These are phyloP conservation scores for Electrona antarctica DNA, from an alignment of 2,113 vertebrate genomes.

Conservation along the genomic window DNA sequence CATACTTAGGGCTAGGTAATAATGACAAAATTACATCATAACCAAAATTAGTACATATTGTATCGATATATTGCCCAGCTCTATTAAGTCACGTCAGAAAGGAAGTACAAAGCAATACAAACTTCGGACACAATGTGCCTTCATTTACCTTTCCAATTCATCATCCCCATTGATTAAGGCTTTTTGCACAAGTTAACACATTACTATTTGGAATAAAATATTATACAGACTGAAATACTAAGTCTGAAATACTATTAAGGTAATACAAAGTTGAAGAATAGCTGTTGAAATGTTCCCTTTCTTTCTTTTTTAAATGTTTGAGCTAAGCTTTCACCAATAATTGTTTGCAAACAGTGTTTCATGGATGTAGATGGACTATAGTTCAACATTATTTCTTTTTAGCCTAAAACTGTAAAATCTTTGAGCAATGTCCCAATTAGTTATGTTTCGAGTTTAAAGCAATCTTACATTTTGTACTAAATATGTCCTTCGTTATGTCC, in stretches of 20 bases:
- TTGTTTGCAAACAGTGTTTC: too few relatives aligned
- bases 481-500: neutral
- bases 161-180: constrained; percentile 36
- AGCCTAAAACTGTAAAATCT: too few relatives aligned
- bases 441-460: too few relatives aligned
- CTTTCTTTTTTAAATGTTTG: neutral
- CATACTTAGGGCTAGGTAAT: too few relatives aligned
- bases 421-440: constrained; percentile 7
- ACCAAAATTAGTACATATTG: too few relatives aligned
- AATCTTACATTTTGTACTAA: constrained; percentile 41
- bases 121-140: neutral
- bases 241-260: neutral
- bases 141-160: constrained; percentile 6
- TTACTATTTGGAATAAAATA: neutral
- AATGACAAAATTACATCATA: too few relatives aligned
- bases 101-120: too few relatives aligned
- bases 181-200: constrained; percentile 24
- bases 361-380: too few relatives aligned
- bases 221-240: constrained; percentile 26
- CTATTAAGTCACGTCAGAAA: too few relatives aligned
- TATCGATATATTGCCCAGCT: too few relatives aligned
- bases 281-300: neutral
- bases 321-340: too few relatives aligned
- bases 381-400: too few relatives aligned
- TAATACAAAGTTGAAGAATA: constrained; percentile 15